These are phyloP conservation scores for Falco punctatus DNA, from an alignment of 2,113 vertebrate genomes.

Conservation along the genomic window DNA sequence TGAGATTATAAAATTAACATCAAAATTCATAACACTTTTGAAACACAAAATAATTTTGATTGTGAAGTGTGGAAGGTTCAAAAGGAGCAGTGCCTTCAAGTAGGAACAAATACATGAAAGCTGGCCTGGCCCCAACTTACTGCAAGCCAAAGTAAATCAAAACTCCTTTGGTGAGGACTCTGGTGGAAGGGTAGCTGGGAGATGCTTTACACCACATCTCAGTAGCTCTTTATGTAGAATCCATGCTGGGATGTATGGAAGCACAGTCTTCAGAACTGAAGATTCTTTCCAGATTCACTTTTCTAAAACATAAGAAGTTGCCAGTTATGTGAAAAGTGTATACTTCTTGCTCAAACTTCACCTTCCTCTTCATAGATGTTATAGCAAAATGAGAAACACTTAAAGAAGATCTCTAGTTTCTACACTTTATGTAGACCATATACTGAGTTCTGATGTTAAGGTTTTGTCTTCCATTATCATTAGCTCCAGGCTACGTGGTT, in stretches of 20 bases:
- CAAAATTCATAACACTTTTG: neutral
- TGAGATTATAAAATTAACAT: neutral
- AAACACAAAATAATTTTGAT: neutral
- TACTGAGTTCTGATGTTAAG: neutral
- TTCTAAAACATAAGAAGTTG: neutral
- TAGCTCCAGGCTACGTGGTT: neutral
- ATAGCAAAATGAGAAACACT: neutral
- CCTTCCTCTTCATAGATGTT: neutral
- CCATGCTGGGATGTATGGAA: neutral
- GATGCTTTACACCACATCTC: neutral
- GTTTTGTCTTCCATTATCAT: neutral
- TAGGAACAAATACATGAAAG: neutral
- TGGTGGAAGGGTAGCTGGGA: neutral
- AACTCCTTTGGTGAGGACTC: neutral
- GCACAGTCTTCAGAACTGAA: neutral
- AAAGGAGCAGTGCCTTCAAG: neutral
- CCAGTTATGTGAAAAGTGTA: neutral
- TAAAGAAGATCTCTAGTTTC: neutral
- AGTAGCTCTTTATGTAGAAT: neutral
- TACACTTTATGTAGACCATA: neutral
- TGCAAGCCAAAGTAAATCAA: neutral
- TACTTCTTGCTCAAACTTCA: neutral
- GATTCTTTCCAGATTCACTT: neutral
- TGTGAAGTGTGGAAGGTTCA: neutral
- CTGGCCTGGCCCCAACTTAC: neutral